phyloP scores from a whole-genome alignment of 2,888 invertebrate genomes.

The Athripsodes cinereus region DNA sequence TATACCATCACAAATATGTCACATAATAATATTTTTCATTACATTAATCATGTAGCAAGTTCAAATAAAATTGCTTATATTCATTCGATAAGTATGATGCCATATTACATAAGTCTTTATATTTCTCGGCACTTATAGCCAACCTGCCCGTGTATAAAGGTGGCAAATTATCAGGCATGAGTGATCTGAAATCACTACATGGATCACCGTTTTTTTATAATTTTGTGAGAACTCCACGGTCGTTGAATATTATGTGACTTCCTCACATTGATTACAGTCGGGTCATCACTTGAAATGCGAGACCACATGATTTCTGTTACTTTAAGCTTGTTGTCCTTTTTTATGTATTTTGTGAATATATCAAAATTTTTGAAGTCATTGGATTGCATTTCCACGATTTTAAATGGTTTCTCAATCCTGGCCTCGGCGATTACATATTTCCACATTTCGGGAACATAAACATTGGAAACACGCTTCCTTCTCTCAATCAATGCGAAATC shows the following conservation, averaged over 20 bases:
- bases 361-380: not conserved
- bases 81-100: too few relatives aligned
- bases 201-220: too few relatives aligned
- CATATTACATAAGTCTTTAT: too few relatives aligned
- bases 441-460: not conserved
- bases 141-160: too few relatives aligned
- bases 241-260: conserved; percentile 1
- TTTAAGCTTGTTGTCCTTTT: not conserved
- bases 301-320: conserved; percentile 3
- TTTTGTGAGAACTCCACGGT: conserved; percentile 3
- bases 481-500: conserved; percentile 3
- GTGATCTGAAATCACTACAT: too few relatives aligned
- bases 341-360: not conserved
- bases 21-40: too few relatives aligned
- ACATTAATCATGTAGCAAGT: too few relatives aligned
- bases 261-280: not conserved
- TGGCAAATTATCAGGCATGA: too few relatives aligned
- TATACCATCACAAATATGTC: too few relatives aligned
- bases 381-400: not conserved
- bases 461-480: not conserved
- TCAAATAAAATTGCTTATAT: too few relatives aligned
- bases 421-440: conserved; percentile 2
- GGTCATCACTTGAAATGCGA: not conserved
- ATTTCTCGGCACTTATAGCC: too few relatives aligned
- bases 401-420: not conserved